Percentiles rank a stretch among this genome's conserved stretches.
Conservation (phyloP, 1,140 invertebrate genomes). For the Cotesia chilonis region DNA sequence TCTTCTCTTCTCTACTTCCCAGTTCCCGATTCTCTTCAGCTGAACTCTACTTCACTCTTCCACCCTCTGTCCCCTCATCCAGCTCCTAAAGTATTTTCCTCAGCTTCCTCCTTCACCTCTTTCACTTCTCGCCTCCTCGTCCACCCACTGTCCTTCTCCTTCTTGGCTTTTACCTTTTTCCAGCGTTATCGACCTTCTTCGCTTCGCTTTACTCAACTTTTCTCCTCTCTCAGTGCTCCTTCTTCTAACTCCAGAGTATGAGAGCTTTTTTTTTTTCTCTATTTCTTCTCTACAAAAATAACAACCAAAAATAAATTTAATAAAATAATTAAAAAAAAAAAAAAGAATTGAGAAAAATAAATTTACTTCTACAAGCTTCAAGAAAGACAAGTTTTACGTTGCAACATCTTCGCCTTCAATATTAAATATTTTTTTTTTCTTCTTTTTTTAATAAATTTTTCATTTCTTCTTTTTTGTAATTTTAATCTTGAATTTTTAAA, state of each 20-base stretch:
- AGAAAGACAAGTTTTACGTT: conserved; percentile 12
- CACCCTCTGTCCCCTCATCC: neutral
- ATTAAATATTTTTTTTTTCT: neutral
- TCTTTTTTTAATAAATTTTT: neutral
- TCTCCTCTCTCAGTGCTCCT: neutral
- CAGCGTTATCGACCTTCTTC: conserved; percentile 60
- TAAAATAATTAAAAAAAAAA: conserved; percentile 3
- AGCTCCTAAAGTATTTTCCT: neutral
- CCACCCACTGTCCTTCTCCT: conserved; percentile 21
- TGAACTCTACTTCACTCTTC: neutral
- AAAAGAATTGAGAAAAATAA: neutral
- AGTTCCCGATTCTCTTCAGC: neutral
- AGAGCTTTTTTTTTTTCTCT: conserved; percentile 8
- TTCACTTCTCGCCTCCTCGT: conserved; percentile 18
- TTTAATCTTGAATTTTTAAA: conserved; percentile 32
- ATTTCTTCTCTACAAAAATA: neutral
- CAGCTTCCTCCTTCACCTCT: conserved; percentile 6
- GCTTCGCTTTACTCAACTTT: conserved; percentile 31
- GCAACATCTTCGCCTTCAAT: neutral
- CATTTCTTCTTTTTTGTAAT: conserved; percentile 11
- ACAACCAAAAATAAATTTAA: neutral
- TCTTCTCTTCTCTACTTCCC: conserved; percentile 26
- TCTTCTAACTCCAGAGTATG: neutral
- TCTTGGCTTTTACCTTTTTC: conserved; percentile 56
- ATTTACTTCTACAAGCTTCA: too few relatives aligned